Evolutionary conservation across 2,888 invertebrate species (phyloP), one percentile per base, ranked within the genome.

Genomic region (Cancer borealis): DNA sequence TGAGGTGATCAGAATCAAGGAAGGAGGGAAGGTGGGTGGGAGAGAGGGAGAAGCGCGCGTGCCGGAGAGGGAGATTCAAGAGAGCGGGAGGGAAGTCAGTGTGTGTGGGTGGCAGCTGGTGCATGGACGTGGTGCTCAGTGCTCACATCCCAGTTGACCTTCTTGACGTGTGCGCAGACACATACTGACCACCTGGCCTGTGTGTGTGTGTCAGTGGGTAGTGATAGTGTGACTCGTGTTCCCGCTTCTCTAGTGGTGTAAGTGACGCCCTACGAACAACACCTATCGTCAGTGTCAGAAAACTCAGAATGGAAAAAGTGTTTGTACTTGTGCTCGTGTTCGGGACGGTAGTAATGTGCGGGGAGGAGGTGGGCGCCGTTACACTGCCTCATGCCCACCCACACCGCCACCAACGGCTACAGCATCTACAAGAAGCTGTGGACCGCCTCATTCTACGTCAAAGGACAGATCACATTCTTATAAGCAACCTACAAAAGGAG

Each of bases 401-500:
- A 49, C 84, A 87, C 60, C 45, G 93, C 0, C 93, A 93, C 87
- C 21, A 39, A 3, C 84, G 91, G 14, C 14, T 91, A 12, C 91
- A 84, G 39, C 89, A 54, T 45, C 87, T 93, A 17, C 93, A 93
- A 73, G 93, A 93, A 4, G 84, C 91, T 0, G 93, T 93, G 0
- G 93, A 93, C 87, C 91, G 54, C 30, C 91, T 93, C 26, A 84
- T 87, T 79, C 84, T 93, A 17, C 93, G 91, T 2, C 93, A 93
- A 47, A 45, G 89, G 30, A 93, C 91, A 1, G 91, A 93, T 91
- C 93, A 91, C 87, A 93, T 93, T 2, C 45, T 93, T n/a, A 79
- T 93, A 21, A 39, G 26, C 8, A 93, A 90, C 54, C 90, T 93
- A 60, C 93, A 93, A 60, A 79, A 54, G 60, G 91, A 84, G 91